phyloP scores from a whole-genome alignment of 2,888 invertebrate species.

The Acanthococcus lagerstroemiae region DNA sequence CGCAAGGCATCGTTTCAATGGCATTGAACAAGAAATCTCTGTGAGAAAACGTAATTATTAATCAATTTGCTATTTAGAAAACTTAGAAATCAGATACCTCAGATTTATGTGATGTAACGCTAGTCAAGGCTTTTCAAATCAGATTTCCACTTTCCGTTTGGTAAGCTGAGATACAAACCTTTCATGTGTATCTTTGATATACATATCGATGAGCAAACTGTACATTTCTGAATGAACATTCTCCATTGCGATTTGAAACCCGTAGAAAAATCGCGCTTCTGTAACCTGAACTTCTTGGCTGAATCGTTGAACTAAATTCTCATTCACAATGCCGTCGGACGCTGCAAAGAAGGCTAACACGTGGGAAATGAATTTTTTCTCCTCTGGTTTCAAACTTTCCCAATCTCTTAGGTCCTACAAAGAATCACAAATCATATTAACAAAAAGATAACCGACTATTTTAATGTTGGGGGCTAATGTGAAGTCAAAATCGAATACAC shows the following conservation, averaged over 20 bases:
- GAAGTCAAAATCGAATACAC: too few relatives aligned
- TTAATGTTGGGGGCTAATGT: too few relatives aligned
- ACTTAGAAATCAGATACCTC: too few relatives aligned
- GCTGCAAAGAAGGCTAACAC: conserved; percentile 98
- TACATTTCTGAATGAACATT: conserved; percentile 99
- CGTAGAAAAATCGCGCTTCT: conserved; percentile 96
- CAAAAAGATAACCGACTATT: too few relatives aligned
- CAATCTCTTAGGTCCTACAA: conserved; percentile 73
- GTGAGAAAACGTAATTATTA: conserved; percentile 38
- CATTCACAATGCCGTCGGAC: conserved; percentile 98
- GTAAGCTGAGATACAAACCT: too few relatives aligned
- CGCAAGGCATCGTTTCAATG: conserved; percentile 91
- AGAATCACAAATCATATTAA: background rate
- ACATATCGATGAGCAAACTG: conserved; percentile 92
- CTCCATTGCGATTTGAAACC: conserved; percentile 98
- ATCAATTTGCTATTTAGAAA: too few relatives aligned
- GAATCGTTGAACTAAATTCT: conserved; percentile 95
- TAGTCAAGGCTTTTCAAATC: too few relatives aligned
- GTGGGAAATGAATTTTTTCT: conserved; percentile 90
- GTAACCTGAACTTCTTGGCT: conserved; percentile 94
- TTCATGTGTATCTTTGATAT: conserved; percentile 74
- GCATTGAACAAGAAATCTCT: conserved; percentile 92
- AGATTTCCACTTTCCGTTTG: too few relatives aligned
- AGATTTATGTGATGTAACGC: too few relatives aligned
- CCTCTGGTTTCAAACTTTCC: conserved; percentile 72